A percentile compares a stretch with the other conserved stretches of the same genome.
Conservation (phyloP, 2,888 invertebrate species). For the Nephrotoma guestfalica region DNA sequence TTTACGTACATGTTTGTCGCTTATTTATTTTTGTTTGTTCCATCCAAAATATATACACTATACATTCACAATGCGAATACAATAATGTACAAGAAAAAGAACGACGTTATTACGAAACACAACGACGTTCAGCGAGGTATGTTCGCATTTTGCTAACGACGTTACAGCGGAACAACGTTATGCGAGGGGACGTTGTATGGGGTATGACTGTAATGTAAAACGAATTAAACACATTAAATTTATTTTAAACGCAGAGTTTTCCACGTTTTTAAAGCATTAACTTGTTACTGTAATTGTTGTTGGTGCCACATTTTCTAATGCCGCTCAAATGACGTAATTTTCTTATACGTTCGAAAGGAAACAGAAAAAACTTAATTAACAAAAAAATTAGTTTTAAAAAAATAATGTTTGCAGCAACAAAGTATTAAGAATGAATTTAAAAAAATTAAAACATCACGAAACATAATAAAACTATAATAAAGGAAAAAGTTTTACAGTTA, state of each 20-base stretch:
- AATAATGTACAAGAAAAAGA: too few relatives aligned
- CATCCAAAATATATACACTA: too few relatives aligned
- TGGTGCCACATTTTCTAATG: not conserved
- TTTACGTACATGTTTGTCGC: too few relatives aligned
- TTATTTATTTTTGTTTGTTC: too few relatives aligned
- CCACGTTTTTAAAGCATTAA: not conserved
- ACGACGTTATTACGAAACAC: too few relatives aligned
- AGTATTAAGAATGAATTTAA: not conserved
- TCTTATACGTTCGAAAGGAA: not conserved
- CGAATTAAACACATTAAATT: not conserved
- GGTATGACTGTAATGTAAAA: too few relatives aligned
- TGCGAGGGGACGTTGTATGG: too few relatives aligned
- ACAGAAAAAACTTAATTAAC: not conserved
- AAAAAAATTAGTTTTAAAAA: not conserved
- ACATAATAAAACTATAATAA: not conserved
- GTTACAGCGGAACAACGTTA: too few relatives aligned
- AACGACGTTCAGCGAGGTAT: too few relatives aligned
- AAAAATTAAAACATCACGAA: not conserved
- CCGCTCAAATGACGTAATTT: not conserved
- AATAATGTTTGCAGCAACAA: not conserved
- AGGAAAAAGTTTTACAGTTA: not conserved
- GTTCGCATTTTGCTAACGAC: too few relatives aligned
- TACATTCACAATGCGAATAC: too few relatives aligned
- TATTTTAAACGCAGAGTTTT: not conserved
- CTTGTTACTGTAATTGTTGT: not conserved